A percentile compares a stretch with the other conserved stretches of the same genome.
These are phyloP conservation scores for Sus cebifrons DNA, from an alignment of 2,797 vertebrate genomes.

Conservation along the genomic window DNA sequence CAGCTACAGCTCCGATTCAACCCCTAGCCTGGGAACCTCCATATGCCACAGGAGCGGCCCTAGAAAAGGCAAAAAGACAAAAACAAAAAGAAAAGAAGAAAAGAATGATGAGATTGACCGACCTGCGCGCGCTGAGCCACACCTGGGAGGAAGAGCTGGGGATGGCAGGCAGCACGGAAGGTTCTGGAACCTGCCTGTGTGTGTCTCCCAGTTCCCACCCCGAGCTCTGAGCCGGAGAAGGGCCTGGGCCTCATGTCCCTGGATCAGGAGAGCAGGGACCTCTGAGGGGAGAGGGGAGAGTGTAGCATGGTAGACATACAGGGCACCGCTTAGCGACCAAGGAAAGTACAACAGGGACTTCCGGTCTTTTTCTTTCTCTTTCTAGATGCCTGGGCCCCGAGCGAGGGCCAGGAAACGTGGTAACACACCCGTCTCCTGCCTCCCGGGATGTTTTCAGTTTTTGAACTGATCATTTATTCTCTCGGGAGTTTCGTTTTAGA, in stretches of 20 bases:
- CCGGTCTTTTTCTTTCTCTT: background rate
- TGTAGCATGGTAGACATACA: background rate
- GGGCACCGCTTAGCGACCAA: accelerated
- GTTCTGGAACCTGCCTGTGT: conserved; percentile 73
- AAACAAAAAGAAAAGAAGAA: too few relatives aligned
- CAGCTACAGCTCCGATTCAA: too few relatives aligned
- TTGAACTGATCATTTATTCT: accelerated
- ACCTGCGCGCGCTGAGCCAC: background rate
- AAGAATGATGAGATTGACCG: accelerated
- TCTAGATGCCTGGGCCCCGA: background rate
- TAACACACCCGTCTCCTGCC: accelerated
- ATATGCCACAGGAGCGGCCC: too few relatives aligned
- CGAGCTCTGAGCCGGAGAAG: conserved; percentile 78
- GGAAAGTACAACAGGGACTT: accelerated
- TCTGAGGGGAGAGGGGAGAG: background rate
- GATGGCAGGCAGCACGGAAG: background rate
- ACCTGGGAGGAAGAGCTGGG: too few relatives aligned
- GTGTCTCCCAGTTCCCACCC: conserved; percentile 75
- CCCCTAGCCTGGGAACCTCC: too few relatives aligned
- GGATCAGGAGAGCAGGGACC: conserved; percentile 76
- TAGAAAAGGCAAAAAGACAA: too few relatives aligned
- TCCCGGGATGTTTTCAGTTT: background rate
- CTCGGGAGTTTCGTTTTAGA: background rate
- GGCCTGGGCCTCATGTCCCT: conserved; percentile 74
- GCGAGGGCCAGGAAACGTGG: accelerated